These are phyloP conservation scores for Brenthis daphne DNA, from an alignment of 2,888 invertebrate species.

Conservation along the genomic window DNA sequence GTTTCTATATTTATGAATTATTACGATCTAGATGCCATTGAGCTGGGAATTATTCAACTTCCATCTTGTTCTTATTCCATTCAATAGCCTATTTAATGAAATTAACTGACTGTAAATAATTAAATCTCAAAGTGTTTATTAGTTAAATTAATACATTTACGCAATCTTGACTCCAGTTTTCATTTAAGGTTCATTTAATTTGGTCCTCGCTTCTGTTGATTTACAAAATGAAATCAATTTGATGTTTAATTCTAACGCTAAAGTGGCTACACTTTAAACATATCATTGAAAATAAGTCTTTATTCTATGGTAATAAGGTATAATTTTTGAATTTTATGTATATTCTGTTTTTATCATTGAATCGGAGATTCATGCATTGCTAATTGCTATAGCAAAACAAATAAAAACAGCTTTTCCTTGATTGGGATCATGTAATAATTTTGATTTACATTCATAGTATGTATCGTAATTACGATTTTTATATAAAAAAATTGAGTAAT, in stretches of 20 bases:
- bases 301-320: not conserved
- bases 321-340: not conserved
- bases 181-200: constrained; percentile 20
- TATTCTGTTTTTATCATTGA: constrained; percentile 25
- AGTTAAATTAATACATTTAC: constrained; percentile 17
- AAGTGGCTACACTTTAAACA: constrained; percentile 1
- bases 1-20: no score
- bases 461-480: constrained; percentile 16
- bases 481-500: constrained; percentile 3
- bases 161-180: constrained; percentile 2
- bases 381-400: constrained; percentile 40
- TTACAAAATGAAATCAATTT: constrained; percentile 44
- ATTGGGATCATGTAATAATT: constrained; percentile 22
- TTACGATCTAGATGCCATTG: no score
- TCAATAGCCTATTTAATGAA: not conserved
- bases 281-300: not conserved
- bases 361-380: constrained; percentile 44
- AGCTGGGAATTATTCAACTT: no score
- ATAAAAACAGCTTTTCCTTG: constrained; percentile 28
- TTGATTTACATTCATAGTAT: constrained; percentile 25
- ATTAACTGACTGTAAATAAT: constrained; percentile 17
- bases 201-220: constrained; percentile 38
- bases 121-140: constrained; percentile 15
- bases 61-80: not conserved
- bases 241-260: constrained; percentile 33